phyloP scores from a whole-genome alignment of 2,113 vertebrate species.

The Toxotes chatareus region DNA sequence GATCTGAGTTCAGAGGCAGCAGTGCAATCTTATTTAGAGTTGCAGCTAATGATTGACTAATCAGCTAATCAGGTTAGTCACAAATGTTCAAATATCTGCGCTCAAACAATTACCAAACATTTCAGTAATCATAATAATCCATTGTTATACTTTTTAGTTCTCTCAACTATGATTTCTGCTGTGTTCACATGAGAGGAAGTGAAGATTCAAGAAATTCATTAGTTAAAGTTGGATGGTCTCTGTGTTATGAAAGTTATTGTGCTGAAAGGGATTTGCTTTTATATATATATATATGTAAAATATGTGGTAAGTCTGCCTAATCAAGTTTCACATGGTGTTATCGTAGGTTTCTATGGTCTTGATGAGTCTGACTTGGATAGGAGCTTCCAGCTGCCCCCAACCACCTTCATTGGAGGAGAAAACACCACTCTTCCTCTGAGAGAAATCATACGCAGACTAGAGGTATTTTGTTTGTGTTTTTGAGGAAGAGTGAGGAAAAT shows the following conservation, averaged over 20 bases:
- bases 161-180: neutral
- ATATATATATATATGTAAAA: too few species aligned
- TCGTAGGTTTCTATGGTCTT: conserved; percentile 90
- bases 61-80: neutral
- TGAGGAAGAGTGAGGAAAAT: neutral
- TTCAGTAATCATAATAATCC: too few species aligned
- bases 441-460: conserved; percentile 92
- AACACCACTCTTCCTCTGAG: conserved; percentile 88
- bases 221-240: neutral
- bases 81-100: neutral
- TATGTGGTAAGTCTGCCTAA: neutral
- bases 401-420: conserved; percentile 93
- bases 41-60: conserved; percentile 18
- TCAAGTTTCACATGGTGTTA: conserved; percentile 5
- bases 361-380: conserved; percentile 91
- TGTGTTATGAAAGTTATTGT: neutral
- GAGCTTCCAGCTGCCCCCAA: conserved; percentile 91
- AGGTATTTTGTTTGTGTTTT: conserved; percentile 80
- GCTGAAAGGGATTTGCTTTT: neutral
- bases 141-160: too few species aligned
- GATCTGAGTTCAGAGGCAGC: neutral
- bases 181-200: neutral
- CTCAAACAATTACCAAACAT: too few species aligned
- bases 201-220: neutral
- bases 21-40: neutral